Base-by-base conservation (phyloP, 2,113 vertebrate genomes). In the Petrocephalus microphthalmus region DNA sequence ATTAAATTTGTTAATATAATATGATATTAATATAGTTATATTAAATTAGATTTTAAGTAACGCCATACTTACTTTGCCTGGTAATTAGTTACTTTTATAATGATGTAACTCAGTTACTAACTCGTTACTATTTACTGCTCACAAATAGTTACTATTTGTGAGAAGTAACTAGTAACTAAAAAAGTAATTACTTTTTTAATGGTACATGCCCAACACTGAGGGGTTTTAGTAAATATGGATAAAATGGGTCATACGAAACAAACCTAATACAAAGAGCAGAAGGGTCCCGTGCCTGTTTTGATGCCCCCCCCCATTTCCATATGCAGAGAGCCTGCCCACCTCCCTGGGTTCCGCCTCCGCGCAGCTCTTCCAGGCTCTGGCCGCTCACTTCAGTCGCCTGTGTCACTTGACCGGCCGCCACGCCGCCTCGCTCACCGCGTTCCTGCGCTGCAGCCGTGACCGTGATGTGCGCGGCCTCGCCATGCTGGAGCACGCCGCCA, bases 401-500 rank as follows among this genome's bases (percentile, higher is more conserved):
- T 98, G 97, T 92, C 98, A 98, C 92, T 94, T 99, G 51, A 98
- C 97, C 0, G 98, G 98, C 87, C 98, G 98, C 93, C 97, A 99
- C 88, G 95, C 96, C 60, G 93, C 96, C 93, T 97, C 97, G 83
- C 93, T 99, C 89, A 97, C 96, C 86, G 95, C 94, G 89, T 97
- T 97, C 94, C 95, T 99, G 92, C 96, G 95, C 1, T 96, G 96
- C 7, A 92, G 93, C 13, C 93, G 93, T 60, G 97, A 98, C 10
- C 93, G 93, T 56, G 97, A 98, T 84, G 94, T 97, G 89, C 94
- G 95, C 89, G 96, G 92, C 87, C 93, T 99, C 93, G 96, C 96
- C 88, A 93, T 99, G 90, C 94, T 99, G 90, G 97, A 99, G 91
- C 95, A 98, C 91, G 91, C 95, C 56, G 90, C 90, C 92, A 94